Evolutionary conservation across 2,113 vertebrate genomes (phyloP).

Genomic region (Antidorcas marsupialis): DNA sequence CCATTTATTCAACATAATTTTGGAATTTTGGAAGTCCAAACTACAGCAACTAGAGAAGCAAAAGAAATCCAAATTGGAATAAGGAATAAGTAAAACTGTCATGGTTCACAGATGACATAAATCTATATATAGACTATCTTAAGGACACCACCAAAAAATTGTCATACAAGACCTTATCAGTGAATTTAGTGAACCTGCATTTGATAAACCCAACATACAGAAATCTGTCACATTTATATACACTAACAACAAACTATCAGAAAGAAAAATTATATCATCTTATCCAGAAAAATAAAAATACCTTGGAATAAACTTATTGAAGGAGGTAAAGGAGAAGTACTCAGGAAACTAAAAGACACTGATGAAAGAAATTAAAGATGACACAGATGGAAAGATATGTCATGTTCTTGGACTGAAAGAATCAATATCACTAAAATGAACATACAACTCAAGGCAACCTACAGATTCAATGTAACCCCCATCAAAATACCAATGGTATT

Average conservation of each 20-base stretch:
- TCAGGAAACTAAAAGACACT: background rate
- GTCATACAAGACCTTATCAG: background rate
- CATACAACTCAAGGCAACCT: background rate
- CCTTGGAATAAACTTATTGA: background rate
- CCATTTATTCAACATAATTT: background rate
- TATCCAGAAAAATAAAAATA: background rate
- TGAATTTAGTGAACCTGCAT: background rate
- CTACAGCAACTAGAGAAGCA: background rate
- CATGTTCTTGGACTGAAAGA: background rate
- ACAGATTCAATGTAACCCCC: background rate
- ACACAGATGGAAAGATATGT: background rate
- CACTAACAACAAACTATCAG: background rate
- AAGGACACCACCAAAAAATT: background rate
- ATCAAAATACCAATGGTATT: background rate
- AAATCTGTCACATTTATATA: background rate
- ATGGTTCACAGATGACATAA: background rate
- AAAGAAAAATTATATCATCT: background rate
- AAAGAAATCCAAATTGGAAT: background rate
- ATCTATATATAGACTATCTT: background rate
- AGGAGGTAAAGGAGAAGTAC: background rate
- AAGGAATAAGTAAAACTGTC: background rate
- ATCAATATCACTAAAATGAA: background rate
- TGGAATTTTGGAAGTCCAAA: background rate
- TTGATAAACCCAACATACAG: background rate
- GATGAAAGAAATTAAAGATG: background rate